Evolutionary conservation across 2,888 invertebrate species (phyloP).

Genomic region (Limnephilus lunatus): DNA sequence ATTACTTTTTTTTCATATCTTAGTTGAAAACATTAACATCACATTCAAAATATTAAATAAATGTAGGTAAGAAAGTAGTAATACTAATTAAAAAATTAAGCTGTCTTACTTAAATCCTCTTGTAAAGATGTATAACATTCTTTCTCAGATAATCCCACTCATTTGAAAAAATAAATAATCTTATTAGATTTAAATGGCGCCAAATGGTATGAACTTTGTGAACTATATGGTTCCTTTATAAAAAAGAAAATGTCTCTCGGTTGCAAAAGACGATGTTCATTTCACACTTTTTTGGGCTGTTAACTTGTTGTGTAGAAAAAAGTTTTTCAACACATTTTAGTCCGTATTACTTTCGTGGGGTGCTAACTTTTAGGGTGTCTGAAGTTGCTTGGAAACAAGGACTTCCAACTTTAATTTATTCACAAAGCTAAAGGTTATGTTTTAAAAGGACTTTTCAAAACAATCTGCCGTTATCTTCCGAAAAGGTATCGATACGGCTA

Average conservation of each 20-base stretch:
- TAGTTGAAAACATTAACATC: background rate
- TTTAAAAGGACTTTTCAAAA: background rate
- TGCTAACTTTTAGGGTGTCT: constrained; percentile 3
- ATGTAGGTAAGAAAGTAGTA: background rate
- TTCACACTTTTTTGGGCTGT: constrained; percentile 32
- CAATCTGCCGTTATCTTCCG: background rate
- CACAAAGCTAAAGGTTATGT: background rate
- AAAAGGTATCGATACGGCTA: background rate
- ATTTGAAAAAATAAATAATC: background rate
- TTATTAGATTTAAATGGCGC: background rate
- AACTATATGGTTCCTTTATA: background rate
- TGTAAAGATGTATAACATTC: background rate
- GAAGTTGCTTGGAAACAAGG: constrained; percentile 11
- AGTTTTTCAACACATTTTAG: constrained; percentile 17
- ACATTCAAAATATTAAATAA: background rate
- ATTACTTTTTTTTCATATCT: background rate
- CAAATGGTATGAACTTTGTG: background rate
- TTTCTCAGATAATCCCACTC: background rate
- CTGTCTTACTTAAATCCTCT: background rate
- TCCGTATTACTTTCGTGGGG: background rate
- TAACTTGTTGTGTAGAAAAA: constrained; percentile 33
- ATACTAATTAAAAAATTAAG: background rate
- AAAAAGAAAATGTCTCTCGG: background rate
- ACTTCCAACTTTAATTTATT: background rate
- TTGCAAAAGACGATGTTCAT: background rate